phyloP scores from a whole-genome alignment of 2,888 invertebrate species.

The Clivina fossor region DNA sequence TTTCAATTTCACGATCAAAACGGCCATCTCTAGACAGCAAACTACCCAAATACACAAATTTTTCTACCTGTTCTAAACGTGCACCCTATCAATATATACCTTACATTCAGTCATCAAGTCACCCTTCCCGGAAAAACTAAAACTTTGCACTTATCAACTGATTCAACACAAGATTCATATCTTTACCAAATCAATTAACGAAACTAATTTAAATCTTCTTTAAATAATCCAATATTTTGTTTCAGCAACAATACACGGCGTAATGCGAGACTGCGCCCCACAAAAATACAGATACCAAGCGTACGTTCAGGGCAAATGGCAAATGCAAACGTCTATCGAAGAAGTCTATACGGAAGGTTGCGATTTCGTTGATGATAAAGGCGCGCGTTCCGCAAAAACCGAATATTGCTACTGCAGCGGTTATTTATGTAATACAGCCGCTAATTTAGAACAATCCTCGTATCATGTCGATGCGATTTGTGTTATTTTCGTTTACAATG shows the following conservation, averaged over 20 bases:
- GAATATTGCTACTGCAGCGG: slow-evolving; percentile 77
- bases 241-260: slow-evolving; percentile 62
- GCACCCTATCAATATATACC: too few species aligned
- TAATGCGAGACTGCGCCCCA: slow-evolving; percentile 71
- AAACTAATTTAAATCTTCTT: too few species aligned
- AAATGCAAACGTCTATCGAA: slow-evolving; percentile 63
- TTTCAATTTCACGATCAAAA: too few species aligned
- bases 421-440: slow-evolving; percentile 69
- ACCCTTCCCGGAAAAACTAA: too few species aligned
- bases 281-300: slow-evolving; percentile 69
- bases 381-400: slow-evolving; percentile 61
- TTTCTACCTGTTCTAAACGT: too few species aligned
- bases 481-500: slow-evolving; percentile 63
- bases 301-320: slow-evolving; percentile 66
- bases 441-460: slow-evolving; percentile 18
- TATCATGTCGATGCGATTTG: slow-evolving; percentile 63
- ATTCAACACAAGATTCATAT: too few species aligned
- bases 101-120: too few species aligned
- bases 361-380: slow-evolving; percentile 63
- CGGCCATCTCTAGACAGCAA: too few species aligned
- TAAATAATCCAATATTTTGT: too few species aligned
- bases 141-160: too few species aligned
- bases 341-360: slow-evolving; percentile 76
- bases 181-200: too few species aligned
- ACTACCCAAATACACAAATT: too few species aligned